These are phyloP conservation scores for Distichodus sexfasciatus DNA, from an alignment of 2,797 vertebrate species.

Conservation along the genomic window DNA sequence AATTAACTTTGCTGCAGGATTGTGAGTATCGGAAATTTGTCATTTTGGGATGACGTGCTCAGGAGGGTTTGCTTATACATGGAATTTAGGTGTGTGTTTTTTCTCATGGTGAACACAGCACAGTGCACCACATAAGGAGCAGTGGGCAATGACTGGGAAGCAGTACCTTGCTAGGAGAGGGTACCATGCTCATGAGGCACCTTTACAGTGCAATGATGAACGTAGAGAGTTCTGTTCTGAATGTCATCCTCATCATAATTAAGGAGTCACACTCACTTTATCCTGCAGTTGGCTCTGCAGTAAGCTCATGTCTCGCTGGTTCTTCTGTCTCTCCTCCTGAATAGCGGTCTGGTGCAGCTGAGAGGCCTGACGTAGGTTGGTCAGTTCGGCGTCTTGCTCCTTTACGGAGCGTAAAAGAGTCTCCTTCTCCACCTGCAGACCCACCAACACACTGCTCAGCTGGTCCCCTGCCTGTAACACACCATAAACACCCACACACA, in stretches of 20 bases:
- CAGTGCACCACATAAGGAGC: no score
- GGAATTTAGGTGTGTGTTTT: no score
- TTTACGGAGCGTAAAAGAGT: conserved; percentile 59
- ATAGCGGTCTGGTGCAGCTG: conserved; percentile 68
- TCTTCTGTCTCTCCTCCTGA: conserved; percentile 69
- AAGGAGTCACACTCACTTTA: conserved; percentile 63
- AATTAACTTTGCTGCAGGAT: no score
- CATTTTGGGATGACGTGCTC: no score
- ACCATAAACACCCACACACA: background rate
- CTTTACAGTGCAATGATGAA: no score
- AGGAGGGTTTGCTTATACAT: no score
- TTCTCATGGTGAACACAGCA: no score
- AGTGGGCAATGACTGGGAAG: no score
- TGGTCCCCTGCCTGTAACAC: conserved; percentile 69
- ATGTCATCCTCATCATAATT: background rate
- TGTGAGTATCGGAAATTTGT: no score
- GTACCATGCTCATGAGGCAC: no score
- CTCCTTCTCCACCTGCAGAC: conserved; percentile 77
- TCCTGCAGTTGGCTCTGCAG: conserved; percentile 70
- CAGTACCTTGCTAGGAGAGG: no score
- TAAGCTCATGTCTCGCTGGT: conserved; percentile 53
- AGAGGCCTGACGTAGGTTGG: conserved; percentile 67
- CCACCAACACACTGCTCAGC: conserved; percentile 63
- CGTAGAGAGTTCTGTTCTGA: no score
- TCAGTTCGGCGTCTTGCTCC: conserved; percentile 71